phyloP scores from a whole-genome alignment of 2,888 invertebrate genomes.

The Drosophila flavopinicola region DNA sequence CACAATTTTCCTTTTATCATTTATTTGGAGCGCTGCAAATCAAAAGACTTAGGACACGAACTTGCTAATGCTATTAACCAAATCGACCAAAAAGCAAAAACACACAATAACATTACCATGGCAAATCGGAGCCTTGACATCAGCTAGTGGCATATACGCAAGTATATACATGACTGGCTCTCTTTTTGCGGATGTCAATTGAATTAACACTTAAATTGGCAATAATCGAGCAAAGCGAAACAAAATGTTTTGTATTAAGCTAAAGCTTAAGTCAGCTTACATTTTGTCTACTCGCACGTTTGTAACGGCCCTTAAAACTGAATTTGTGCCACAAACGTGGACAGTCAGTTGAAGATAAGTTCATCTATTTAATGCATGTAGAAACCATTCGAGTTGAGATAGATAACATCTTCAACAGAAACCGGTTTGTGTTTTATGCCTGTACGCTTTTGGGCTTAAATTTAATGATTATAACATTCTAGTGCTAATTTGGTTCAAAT shows the following conservation, averaged over 20 bases:
- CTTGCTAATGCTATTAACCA: conserved; percentile 30
- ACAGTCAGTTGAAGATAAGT: neutral
- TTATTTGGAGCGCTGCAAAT: conserved; percentile 8
- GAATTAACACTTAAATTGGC: conserved; percentile 43
- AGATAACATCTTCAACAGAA: neutral
- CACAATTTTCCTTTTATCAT: conserved; percentile 6
- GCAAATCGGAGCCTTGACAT: conserved; percentile 21
- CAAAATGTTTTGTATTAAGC: too few relatives aligned
- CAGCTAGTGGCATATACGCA: neutral
- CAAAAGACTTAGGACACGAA: conserved; percentile 62
- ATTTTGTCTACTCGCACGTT: too few relatives aligned
- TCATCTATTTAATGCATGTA: neutral
- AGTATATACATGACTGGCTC: neutral
- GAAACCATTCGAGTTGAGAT: neutral
- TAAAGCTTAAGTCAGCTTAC: too few relatives aligned
- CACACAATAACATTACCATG: neutral
- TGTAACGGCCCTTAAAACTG: conserved; percentile 1
- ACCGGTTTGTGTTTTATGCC: neutral
- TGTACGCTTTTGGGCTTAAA: too few relatives aligned
- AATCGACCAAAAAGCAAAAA: neutral
- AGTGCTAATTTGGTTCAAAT: neutral
- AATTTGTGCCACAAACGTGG: neutral
- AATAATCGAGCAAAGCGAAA: conserved; percentile 5
- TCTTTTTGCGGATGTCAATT: conserved; percentile 34
- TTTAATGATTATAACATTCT: neutral